Evolutionary conservation across 2,797 vertebrate species (phyloP).

Genomic region (Nasua narica): DNA sequence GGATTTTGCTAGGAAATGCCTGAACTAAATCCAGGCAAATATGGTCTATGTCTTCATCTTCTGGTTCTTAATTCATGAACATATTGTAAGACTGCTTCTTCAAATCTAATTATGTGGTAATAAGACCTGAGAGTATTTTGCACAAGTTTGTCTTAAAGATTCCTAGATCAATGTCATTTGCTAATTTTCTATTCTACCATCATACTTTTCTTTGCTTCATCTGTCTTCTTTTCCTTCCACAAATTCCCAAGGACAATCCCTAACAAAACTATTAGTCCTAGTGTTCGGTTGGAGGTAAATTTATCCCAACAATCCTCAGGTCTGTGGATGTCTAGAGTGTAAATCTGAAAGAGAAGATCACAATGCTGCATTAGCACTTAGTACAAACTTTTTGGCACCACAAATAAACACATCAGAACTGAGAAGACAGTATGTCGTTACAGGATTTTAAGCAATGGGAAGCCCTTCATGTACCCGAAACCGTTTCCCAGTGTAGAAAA

Average conservation of each 20-base stretch:
- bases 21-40: not conserved
- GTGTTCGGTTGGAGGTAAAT: constrained; percentile 93
- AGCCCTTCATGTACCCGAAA: not conserved
- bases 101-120: not conserved
- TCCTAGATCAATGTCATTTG: not conserved
- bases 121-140: not conserved
- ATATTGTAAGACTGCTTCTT: not conserved
- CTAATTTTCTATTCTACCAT: constrained; percentile 14
- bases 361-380: not conserved
- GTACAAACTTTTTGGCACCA: not conserved
- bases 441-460: not conserved
- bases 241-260: constrained; percentile 93
- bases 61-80: not conserved
- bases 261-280: constrained; percentile 91
- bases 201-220: constrained; percentile 52
- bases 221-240: constrained; percentile 85
- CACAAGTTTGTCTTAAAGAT: not conserved
- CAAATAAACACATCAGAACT: not conserved
- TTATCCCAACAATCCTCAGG: constrained; percentile 97
- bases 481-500: not conserved
- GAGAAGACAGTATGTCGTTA: not conserved
- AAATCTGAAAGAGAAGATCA: constrained; percentile 86
- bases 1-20: not conserved
- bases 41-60: not conserved
- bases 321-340: constrained; percentile 91